These are phyloP conservation scores for Acanthurus tractus DNA, from an alignment of 2,797 vertebrate species.

Conservation along the genomic window DNA sequence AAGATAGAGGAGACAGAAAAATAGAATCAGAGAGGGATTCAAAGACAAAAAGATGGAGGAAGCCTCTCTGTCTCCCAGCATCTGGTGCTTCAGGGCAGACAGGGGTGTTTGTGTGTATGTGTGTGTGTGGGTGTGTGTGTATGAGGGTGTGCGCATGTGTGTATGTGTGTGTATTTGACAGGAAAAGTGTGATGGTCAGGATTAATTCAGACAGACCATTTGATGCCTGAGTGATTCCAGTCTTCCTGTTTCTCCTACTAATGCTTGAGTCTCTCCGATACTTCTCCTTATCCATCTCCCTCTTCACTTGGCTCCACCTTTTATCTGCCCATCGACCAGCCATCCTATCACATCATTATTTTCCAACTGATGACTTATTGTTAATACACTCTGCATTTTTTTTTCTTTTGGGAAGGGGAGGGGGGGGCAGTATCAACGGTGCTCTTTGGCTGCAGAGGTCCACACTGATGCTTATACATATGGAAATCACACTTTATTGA, in stretches of 20 bases:
- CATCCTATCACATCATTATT: slow-evolving; percentile 27
- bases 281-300: slow-evolving; percentile 9
- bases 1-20: slow-evolving; percentile 67
- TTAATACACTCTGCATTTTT: background rate
- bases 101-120: slow-evolving; percentile 42
- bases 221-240: slow-evolving; percentile 75
- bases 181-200: slow-evolving; percentile 66
- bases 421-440: background rate
- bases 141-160: background rate
- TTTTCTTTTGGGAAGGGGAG: background rate
- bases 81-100: slow-evolving; percentile 72
- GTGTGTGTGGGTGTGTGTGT: slow-evolving; percentile 19
- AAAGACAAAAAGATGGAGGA: slow-evolving; percentile 61
- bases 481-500: slow-evolving; percentile 23
- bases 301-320: slow-evolving; percentile 18
- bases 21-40: slow-evolving; percentile 46
- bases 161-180: slow-evolving; percentile 27
- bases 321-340: slow-evolving; percentile 36
- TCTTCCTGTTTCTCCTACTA: slow-evolving; percentile 62
- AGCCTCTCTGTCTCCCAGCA: slow-evolving; percentile 66
- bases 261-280: slow-evolving; percentile 39
- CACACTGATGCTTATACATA: background rate
- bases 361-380: slow-evolving; percentile 28
- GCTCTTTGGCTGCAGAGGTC: background rate
- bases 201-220: slow-evolving; percentile 81